phyloP scores from a whole-genome alignment of 2,888 invertebrate genomes.

The Panopea generosa region DNA sequence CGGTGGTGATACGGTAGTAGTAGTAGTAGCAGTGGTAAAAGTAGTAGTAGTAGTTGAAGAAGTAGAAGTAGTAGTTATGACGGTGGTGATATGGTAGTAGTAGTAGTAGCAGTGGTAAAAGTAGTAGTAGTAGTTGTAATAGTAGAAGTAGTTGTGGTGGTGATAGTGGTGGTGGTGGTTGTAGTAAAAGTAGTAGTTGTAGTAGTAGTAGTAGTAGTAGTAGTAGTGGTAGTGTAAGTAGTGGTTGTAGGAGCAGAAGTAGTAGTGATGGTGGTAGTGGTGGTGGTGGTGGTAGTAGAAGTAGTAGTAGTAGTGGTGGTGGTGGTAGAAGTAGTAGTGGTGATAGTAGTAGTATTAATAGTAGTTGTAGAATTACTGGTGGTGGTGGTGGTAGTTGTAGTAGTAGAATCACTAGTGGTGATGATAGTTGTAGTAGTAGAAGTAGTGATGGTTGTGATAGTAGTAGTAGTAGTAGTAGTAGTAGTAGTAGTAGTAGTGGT shows the following conservation, averaged over 20 bases:
- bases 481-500: not conserved
- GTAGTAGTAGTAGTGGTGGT: slow-evolving; percentile 5
- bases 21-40: not conserved
- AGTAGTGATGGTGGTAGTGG: not conserved
- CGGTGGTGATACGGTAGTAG: not conserved
- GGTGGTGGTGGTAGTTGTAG: too few relatives aligned
- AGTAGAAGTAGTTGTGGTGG: not conserved
- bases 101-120: too few relatives aligned
- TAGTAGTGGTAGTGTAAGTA: not conserved
- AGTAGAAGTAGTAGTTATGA: not conserved
- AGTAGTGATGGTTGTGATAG: not conserved
- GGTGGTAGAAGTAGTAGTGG: slow-evolving; percentile 1
- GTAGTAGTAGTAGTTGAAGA: not conserved
- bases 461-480: slow-evolving; percentile 1
- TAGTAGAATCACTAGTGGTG: too few relatives aligned
- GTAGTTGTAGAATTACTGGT: too few relatives aligned
- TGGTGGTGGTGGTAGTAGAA: not conserved
- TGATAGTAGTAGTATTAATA: not conserved
- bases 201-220: not conserved
- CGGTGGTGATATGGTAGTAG: not conserved
- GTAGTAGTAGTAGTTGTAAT: not conserved
- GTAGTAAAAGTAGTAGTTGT: slow-evolving; percentile 1
- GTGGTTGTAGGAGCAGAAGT: not conserved
- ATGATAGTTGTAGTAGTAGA: slow-evolving; percentile 4
- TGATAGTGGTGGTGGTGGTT: not conserved